Base-by-base conservation (phyloP, 2,888 invertebrate species). In the Agrotis clavis region DNA sequence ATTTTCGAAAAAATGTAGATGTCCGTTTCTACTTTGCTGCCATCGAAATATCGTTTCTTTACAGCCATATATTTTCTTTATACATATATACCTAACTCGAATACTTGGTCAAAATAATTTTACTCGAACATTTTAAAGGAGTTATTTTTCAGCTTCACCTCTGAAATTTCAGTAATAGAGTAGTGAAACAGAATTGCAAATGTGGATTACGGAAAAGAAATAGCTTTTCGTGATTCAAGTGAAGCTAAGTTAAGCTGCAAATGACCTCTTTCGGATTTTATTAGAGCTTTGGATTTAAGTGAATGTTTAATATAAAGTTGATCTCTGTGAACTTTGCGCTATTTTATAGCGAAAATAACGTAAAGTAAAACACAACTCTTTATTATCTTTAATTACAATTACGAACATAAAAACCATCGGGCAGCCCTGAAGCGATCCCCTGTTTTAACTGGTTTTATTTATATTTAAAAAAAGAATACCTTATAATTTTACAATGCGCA, bases 231-330 rank as follows among this genome's bases (percentile, higher is more conserved):
- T 69, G 72, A 64, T 70, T 62, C 61, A 71, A 74, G 68, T 60
- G 48, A 57, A 72, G 19, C 66, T 74, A 57, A 73, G 74, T 68
- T 76, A 76, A 79, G 66, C 74, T 74, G 70, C 45, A 74, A 83
- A 83, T 68, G 68, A 68, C 72, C 68, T 77, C 60, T 18, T 69
- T 71, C 18, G 14, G 51, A 51, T 75, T 82, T 74, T 64, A 71
- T 82, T 79, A 57, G 47, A 74, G 61, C 56, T 78, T 71, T 41
- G 48, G 35, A 48, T 67, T 74, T 54, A 54, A 67, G 11, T 25
- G 70, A 35, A 50, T 51, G 11, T 35, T 11, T 30, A 67, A 41
- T 41, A 41, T 41, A 41, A 41, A 41, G 41, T 41, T 41, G 9
- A 41, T 41, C 11, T 41, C 41, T 41, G 19, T 71, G 21, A 21